phyloP scores from a whole-genome alignment of 2,113 vertebrate species.

The Spermophilus dauricus region DNA sequence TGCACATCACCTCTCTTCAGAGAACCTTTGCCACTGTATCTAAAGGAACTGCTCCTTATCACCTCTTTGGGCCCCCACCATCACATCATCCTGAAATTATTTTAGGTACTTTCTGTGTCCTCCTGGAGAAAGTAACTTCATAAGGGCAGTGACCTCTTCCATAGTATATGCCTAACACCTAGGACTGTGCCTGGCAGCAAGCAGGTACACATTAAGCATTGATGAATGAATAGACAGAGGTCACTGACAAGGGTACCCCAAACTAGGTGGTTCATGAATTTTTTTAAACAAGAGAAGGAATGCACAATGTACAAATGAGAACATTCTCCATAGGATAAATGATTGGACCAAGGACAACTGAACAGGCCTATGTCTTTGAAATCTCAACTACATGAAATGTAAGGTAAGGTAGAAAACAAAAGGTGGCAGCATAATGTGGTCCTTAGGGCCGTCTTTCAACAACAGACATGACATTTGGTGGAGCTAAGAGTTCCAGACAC shows the following conservation, averaged over 20 bases:
- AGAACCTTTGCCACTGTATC: neutral
- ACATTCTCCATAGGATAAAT: neutral
- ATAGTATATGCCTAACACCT: neutral
- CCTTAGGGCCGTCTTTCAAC: neutral
- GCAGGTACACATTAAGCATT: neutral
- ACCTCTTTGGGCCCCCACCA: neutral
- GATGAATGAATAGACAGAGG: neutral
- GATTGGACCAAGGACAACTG: neutral
- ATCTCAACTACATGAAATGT: neutral
- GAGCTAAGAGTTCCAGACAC: neutral
- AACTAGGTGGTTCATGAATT: neutral
- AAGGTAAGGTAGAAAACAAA: neutral
- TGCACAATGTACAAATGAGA: neutral
- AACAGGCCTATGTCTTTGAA: neutral
- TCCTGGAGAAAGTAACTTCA: neutral
- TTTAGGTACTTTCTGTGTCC: neutral
- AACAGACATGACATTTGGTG: neutral
- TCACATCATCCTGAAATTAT: neutral
- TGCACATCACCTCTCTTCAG: neutral
- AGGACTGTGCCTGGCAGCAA: neutral
- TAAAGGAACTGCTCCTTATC: neutral
- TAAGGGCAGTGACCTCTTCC: neutral
- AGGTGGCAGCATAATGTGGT: neutral
- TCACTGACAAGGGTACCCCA: neutral
- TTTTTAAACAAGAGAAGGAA: neutral